Percentiles rank a stretch among this genome's conserved stretches.
Conservation (phyloP, 2,888 invertebrate genomes). For the Agonum fuliginosum region DNA sequence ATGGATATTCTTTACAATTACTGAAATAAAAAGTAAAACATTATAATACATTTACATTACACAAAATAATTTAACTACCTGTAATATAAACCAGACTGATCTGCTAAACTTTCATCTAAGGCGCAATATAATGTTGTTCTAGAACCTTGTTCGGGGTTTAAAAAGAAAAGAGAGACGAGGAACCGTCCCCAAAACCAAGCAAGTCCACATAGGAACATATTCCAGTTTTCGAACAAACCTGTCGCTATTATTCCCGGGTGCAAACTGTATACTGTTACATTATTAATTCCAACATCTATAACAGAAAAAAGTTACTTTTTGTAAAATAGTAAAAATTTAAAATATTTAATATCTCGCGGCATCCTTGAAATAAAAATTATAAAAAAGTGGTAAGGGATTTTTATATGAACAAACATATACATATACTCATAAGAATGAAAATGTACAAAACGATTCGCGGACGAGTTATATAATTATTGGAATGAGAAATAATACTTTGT, state of each 20-base stretch:
- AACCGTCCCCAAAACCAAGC: constrained; percentile 10
- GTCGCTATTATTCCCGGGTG: constrained; percentile 50
- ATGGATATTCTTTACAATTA: background rate
- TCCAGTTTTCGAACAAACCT: constrained; percentile 4
- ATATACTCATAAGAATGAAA: too few species aligned
- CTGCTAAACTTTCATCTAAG: constrained; percentile 23
- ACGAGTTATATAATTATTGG: too few species aligned
- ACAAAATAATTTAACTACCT: background rate
- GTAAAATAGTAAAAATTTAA: too few species aligned
- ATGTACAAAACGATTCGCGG: too few species aligned
- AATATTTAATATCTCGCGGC: too few species aligned
- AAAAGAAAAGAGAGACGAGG: background rate
- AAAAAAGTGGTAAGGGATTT: too few species aligned
- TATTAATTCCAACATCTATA: constrained; percentile 9
- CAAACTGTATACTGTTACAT: constrained; percentile 48
- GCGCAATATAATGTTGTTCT: constrained; percentile 52
- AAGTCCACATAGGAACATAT: background rate
- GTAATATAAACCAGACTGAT: constrained; percentile 44
- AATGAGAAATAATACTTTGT: too few species aligned
- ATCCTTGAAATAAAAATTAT: too few species aligned
- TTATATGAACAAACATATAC: too few species aligned
- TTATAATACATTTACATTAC: background rate
- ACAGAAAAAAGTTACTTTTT: too few species aligned
- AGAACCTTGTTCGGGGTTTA: constrained; percentile 27
- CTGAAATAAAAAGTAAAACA: constrained; percentile 26